Evolutionary conservation across 2,888 invertebrate species (phyloP).

Genomic region (Stenodema calcarata): DNA sequence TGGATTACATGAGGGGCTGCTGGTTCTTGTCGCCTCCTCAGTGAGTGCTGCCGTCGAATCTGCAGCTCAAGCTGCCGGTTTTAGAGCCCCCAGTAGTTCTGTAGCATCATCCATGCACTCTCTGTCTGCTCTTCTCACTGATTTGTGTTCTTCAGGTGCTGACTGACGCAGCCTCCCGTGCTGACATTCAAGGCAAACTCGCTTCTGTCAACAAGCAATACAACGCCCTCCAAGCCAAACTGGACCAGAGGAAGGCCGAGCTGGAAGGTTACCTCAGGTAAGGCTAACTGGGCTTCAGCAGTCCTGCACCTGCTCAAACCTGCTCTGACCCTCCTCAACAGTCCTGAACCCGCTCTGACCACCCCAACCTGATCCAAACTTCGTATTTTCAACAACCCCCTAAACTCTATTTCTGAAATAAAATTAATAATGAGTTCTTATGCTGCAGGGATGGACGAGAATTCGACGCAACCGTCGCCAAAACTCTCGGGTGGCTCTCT

Average conservation of each 20-base stretch:
- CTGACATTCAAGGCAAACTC: conserved; percentile 89
- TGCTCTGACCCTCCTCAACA: too few relatives aligned
- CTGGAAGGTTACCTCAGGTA: conserved; percentile 68
- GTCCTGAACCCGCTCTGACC: too few relatives aligned
- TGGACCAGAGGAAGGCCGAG: conserved; percentile 88
- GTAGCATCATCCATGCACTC: background rate
- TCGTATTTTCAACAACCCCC: too few relatives aligned
- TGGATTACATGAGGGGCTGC: too few relatives aligned
- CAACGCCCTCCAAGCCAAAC: conserved; percentile 85
- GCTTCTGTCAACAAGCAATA: conserved; percentile 86
- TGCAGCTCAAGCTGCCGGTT: too few relatives aligned
- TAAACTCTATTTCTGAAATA: too few relatives aligned
- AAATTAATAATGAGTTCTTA: too few relatives aligned
- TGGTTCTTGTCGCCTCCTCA: too few relatives aligned
- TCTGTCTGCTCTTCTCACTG: background rate
- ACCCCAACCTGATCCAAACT: too few relatives aligned
- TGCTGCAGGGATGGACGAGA: conserved; percentile 78
- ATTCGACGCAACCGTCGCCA: conserved; percentile 86
- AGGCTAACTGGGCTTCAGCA: background rate
- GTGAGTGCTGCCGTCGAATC: too few relatives aligned
- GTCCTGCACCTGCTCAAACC: too few relatives aligned
- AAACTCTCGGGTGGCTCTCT: conserved; percentile 88
- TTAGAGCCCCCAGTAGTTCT: background rate
- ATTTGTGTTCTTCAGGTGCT: conserved; percentile 65
- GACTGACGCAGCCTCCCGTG: conserved; percentile 87